A percentile compares a stretch with the other conserved stretches of the same genome.
Evolutionary conservation across 2,113 vertebrate genomes (phyloP).

Genomic region (Antigone vipio): DNA sequence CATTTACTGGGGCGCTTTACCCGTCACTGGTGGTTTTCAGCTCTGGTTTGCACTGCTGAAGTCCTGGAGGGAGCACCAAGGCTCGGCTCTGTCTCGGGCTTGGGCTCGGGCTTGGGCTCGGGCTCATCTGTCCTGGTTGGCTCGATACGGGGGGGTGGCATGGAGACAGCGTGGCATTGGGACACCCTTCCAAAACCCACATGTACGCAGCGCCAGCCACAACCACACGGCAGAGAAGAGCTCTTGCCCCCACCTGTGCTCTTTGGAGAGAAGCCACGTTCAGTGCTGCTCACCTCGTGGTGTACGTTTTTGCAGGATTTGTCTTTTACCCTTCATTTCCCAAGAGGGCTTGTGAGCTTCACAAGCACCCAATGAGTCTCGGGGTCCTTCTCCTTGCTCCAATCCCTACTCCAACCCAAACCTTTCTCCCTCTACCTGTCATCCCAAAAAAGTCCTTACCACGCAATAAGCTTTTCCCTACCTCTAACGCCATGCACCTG

Average conservation of each 20-base stretch:
- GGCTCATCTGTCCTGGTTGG: neutral
- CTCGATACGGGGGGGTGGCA: neutral
- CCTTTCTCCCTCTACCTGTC: neutral
- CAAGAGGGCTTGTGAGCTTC: neutral
- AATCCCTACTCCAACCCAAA: neutral
- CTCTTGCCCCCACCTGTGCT: neutral
- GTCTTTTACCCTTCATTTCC: neutral
- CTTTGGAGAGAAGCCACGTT: neutral
- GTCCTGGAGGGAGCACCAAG: neutral
- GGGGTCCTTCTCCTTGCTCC: neutral
- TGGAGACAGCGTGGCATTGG: fast-evolving
- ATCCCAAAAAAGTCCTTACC: neutral
- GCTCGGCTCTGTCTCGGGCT: neutral
- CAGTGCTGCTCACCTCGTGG: neutral
- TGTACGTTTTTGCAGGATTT: neutral
- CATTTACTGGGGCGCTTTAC: neutral
- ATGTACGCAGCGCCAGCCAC: fast-evolving
- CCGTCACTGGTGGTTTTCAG: neutral
- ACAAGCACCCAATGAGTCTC: fast-evolving
- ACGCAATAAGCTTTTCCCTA: neutral
- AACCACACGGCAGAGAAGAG: fast-evolving
- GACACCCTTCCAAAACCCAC: neutral
- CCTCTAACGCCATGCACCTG: neutral
- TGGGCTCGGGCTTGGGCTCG: fast-evolving
- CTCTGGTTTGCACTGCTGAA: neutral